Base-by-base conservation (phyloP, 2,797 vertebrate species). In the Danio jaintianensis region DNA sequence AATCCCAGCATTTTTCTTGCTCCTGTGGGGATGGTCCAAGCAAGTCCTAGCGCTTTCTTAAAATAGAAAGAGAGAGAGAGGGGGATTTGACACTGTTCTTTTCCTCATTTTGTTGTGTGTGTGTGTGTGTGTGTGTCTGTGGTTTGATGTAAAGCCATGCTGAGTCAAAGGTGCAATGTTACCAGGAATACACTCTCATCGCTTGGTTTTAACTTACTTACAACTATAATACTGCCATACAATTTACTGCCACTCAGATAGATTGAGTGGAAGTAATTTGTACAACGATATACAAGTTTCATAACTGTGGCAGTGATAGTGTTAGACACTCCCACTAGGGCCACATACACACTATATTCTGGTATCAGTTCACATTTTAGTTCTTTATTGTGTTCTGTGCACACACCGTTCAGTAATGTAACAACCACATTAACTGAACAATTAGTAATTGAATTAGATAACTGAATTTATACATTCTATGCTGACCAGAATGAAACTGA, bases 111-210 rank as follows among this genome's bases (percentile, higher is more conserved):
- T 80, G 85, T 81, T 81, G 61, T 81, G 66, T n/a, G n/a, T n/a
- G n/a, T n/a, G 29, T 79, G 50, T 78, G 38, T 81, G 66, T n/a
- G n/a, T n/a, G n/a, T n/a, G 29, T 79, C 50, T 78, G 38, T 53
- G 66, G 67, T 77, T 76, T 75, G 83, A 85, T 82, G 79, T 80
- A 85, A 76, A 69, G 68, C 73, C 74, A 61, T 84, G 85, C 87
- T 85, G 83, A 88, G 79, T 88, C 84, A 85, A 80, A 80, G 72
- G 61, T 15, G 29, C 75, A 55, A 61, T 13, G 50, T n/a, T 81
- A 81, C 52, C 80, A 76, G 58, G 48, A 85, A 78, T 68, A 59
- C 59, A 50, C 59, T 16, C 76, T 80, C 22, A 48, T 5, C 29
- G 3, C 29, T 29, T 22, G 12, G n/a, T 55, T 72, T 72, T 7